phyloP scores from a whole-genome alignment of 2,888 invertebrate species.

The Spodoptera picta region DNA sequence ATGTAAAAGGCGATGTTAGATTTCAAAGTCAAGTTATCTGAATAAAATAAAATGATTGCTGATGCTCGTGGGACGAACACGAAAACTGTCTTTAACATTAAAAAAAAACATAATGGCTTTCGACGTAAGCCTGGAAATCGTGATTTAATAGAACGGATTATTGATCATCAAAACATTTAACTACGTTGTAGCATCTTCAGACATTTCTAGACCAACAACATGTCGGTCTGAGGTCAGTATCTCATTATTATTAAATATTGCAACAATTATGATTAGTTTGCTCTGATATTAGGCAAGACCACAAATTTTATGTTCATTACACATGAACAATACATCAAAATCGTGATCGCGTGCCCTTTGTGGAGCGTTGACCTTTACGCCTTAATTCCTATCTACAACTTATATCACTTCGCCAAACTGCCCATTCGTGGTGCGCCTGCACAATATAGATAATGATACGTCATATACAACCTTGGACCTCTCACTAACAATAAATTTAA shows the following conservation, averaged over 20 bases:
- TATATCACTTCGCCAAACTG: constrained; percentile 74
- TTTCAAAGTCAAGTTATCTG: constrained; percentile 6
- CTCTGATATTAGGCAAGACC: constrained; percentile 46
- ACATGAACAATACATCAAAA: constrained; percentile 64
- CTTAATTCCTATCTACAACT: constrained; percentile 70
- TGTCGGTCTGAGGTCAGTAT: constrained; percentile 32
- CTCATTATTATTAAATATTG: constrained; percentile 25
- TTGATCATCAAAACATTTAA: neutral
- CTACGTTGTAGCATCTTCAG: constrained; percentile 6
- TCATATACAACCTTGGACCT: constrained; percentile 74
- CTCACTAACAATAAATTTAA: constrained; percentile 75
- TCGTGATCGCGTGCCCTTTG: constrained; percentile 76
- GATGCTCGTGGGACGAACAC: neutral
- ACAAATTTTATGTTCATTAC: constrained; percentile 42
- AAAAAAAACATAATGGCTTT: too few species aligned
- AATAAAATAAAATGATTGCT: neutral
- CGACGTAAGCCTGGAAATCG: too few species aligned
- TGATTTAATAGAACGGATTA: neutral
- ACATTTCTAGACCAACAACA: constrained; percentile 17
- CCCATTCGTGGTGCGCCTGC: constrained; percentile 68
- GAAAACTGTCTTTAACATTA: too few species aligned
- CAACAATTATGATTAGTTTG: constrained; percentile 36
- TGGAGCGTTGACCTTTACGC: constrained; percentile 70
- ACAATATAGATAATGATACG: constrained; percentile 73
- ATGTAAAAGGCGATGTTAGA: constrained; percentile 29